Evolutionary conservation across 2,888 invertebrate species (phyloP), one percentile per base, ranked within the genome.

Genomic region (Drosophila paramelanica): DNA sequence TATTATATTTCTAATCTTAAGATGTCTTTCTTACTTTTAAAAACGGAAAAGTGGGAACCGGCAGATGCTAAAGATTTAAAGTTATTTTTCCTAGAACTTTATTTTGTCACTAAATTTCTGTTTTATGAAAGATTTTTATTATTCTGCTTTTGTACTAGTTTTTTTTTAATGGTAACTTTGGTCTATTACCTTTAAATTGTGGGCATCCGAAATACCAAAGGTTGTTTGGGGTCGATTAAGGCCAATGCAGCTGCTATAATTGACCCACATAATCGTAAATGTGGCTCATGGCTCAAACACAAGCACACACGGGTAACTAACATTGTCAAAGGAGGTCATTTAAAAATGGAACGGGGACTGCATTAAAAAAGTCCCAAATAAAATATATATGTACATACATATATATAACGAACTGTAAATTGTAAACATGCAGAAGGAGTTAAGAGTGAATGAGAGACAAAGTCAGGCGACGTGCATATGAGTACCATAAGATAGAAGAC

Each of bases 211-310:
- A 33, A 2, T 10, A 2, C 1, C 27, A 33, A 33, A 10, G 2
- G 23, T 23, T 41, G 10, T 41, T 38, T 23, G 5, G 23, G 47
- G 11, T 5, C 20, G 3, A 27, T 58, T 33, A 17, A 31, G 50
- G 10, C 43, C 49, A 50, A 38, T 49, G 8, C 38, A 42, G 20
- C 25, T 57, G 45, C 45, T 50, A 53, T 58, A 46, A 55, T 51
- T 73, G 75, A 73, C 73, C 75, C 75, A 73, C 31, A 57, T 73
- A 56, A 38, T 51, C 11, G 46, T 52, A 53, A 73, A 73, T 67
- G 36, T 43, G 43, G 36, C 51, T 60, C 66, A 61, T 36, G n/a
- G 43, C 17, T 8, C 36, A 42, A 23, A 52, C 31, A 23, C 62
- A 43, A 17, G 31, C 17, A 3, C 10, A n/a, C 20, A 43, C 20